Percentiles rank a stretch among this genome's conserved stretches.
These are phyloP conservation scores for Rutpela maculata DNA, from an alignment of 2,888 invertebrate species.

Conservation along the genomic window DNA sequence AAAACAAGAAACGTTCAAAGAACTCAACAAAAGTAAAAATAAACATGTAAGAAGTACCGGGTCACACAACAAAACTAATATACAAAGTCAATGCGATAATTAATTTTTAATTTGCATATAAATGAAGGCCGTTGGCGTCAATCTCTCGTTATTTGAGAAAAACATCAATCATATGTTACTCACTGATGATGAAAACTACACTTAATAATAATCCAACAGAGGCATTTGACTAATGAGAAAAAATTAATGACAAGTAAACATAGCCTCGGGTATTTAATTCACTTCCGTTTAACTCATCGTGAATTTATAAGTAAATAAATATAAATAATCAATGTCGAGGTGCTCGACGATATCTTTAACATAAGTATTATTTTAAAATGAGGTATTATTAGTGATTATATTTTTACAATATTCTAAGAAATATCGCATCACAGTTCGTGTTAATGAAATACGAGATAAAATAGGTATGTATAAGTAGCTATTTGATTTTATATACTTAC, in stretches of 20 bases:
- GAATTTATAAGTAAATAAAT: neutral
- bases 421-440: too few relatives aligned
- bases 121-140: conserved; percentile 18
- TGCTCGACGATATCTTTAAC: neutral
- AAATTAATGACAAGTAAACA: conserved; percentile 18
- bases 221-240: neutral
- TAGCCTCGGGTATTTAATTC: neutral
- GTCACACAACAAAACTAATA: neutral
- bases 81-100: neutral
- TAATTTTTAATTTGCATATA: conserved; percentile 26
- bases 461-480: too few relatives aligned
- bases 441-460: too few relatives aligned
- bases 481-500: too few relatives aligned
- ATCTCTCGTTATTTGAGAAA: conserved; percentile 10
- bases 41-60: neutral
- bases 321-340: neutral
- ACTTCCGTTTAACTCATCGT: conserved; percentile 15
- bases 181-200: conserved; percentile 26
- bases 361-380: neutral
- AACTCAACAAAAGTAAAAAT: neutral
- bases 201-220: conserved; percentile 9
- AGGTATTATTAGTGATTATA: neutral
- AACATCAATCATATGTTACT: conserved; percentile 19
- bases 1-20: neutral
- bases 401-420: too few relatives aligned